Evolutionary conservation across 1,140 invertebrate genomes (phyloP), one percentile per base, ranked within the genome.

Genomic region (Odontomachus brunneus): DNA sequence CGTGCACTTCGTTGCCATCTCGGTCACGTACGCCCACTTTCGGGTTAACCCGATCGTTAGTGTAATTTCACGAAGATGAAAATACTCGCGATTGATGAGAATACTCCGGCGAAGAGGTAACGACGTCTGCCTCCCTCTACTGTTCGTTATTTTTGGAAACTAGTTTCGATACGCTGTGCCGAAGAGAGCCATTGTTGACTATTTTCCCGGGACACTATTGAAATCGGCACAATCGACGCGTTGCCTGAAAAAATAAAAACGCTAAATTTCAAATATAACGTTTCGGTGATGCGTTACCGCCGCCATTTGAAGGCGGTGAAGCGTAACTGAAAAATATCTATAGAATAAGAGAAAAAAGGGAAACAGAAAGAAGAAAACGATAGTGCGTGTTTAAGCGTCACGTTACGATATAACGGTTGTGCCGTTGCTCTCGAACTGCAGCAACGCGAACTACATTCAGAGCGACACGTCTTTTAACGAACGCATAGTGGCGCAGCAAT

Each of bases 11-110:
- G 22, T 15, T 44, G 9, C n/a, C 38, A 66, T 26, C 24, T 4
- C 59, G 48, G 63, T 48, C 49, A 55, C 75, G 75, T 57, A 22
- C 22, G 33, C 19, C 48, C n/a, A 3, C 33, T 69, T 76, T 26
- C 60, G 44, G 44, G 19, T 65, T 69, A 44, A 78, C 38, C n/a
- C 3, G 62, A 76, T 26, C 62, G 48, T 78, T 75, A 55, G 29
- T 38, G 19, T 53, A 66, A 76, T 62, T 22, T 33, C 4, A 33
- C 2, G 3, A 66, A 44, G 15, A 38, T 3, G 59, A 19, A 76
- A 66, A 53, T 44, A 78, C 38, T 19, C 19, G 15, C 14, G n/a
- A 66, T 26, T 38, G 38, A 44, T 44, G 38, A 44, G 38, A 44
- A 44, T 44, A 44, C 38, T 44, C 9, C 38, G 38, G 38, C 38